Percentiles rank a stretch among this genome's conserved stretches.
Evolutionary conservation across 1,140 invertebrate species (phyloP).

Genomic region (Chlorops oryzae): DNA sequence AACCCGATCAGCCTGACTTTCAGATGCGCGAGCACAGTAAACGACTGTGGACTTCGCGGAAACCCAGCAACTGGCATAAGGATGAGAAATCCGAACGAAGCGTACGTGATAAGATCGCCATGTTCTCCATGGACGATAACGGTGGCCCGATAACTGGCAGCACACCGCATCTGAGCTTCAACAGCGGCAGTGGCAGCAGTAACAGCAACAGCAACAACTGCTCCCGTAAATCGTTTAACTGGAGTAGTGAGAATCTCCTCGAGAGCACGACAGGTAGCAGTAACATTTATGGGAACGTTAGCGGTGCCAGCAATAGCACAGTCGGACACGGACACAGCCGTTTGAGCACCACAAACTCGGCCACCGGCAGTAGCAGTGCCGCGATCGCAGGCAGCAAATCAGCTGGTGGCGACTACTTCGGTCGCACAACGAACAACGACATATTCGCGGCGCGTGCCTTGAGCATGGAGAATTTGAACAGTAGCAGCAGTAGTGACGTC

Average conservation of each 20-base stretch:
- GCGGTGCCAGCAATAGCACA: slow-evolving; percentile 6
- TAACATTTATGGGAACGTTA: slow-evolving; percentile 7
- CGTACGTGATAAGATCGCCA: slow-evolving; percentile 80
- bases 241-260: slow-evolving; percentile 55
- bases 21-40: slow-evolving; percentile 28
- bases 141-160: slow-evolving; percentile 13
- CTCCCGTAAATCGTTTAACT: slow-evolving; percentile 39
- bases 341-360: slow-evolving; percentile 41
- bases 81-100: slow-evolving; percentile 71
- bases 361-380: slow-evolving; percentile 35
- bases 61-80: slow-evolving; percentile 52
- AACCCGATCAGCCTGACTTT: slow-evolving; percentile 1
- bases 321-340: slow-evolving; percentile 46
- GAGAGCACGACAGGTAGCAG: slow-evolving; percentile 22
- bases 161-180: not conserved
- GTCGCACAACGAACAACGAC: slow-evolving; percentile 16
- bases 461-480: slow-evolving; percentile 41
- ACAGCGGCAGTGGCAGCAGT: not conserved
- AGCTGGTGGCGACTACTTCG: slow-evolving; percentile 17
- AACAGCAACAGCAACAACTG: not conserved
- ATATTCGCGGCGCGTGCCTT: too few relatives aligned
- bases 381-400: slow-evolving; percentile 34
- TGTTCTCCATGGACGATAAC: slow-evolving; percentile 62
- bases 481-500: slow-evolving; percentile 10
- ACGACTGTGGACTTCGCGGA: slow-evolving; percentile 34